A percentile compares a stretch with the other conserved stretches of the same genome.
These are phyloP conservation scores for Strix uralensis DNA, from an alignment of 2,113 vertebrate genomes.

Conservation along the genomic window DNA sequence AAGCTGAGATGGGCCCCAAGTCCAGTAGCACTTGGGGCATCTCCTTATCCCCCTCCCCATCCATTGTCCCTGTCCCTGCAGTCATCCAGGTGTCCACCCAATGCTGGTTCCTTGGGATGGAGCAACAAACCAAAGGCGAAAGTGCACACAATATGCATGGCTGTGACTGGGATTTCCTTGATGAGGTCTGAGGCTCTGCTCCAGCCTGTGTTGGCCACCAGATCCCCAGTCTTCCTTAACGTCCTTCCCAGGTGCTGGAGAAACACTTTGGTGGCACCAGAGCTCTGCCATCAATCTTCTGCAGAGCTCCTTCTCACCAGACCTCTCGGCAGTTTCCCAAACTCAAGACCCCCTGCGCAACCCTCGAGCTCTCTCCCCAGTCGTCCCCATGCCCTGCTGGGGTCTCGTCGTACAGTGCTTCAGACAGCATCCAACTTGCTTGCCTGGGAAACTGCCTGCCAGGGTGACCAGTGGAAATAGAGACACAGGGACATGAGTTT, in stretches of 20 bases:
- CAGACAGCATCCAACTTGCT: background rate
- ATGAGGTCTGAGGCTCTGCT: background rate
- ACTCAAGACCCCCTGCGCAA: rapidly evolving
- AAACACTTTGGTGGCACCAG: background rate
- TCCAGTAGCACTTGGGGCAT: no score
- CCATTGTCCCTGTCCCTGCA: background rate
- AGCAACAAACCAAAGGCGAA: background rate
- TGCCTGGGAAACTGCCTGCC: conserved; percentile 8
- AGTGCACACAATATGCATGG: rapidly evolving
- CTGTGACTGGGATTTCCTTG: background rate
- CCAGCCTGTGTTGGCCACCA: background rate
- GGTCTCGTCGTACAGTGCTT: background rate
- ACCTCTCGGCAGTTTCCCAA: background rate
- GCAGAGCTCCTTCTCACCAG: background rate
- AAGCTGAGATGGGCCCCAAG: background rate
- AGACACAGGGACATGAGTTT: background rate
- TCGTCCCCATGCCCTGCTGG: background rate
- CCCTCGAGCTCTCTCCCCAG: background rate
- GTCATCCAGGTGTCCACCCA: background rate
- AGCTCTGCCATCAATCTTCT: conserved; percentile 32
- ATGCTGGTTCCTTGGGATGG: background rate
- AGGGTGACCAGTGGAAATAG: background rate
- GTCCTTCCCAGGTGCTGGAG: background rate
- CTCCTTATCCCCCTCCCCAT: background rate
- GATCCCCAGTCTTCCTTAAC: background rate